phyloP scores from a whole-genome alignment of 2,113 vertebrate species.

The Noturus placidus region DNA sequence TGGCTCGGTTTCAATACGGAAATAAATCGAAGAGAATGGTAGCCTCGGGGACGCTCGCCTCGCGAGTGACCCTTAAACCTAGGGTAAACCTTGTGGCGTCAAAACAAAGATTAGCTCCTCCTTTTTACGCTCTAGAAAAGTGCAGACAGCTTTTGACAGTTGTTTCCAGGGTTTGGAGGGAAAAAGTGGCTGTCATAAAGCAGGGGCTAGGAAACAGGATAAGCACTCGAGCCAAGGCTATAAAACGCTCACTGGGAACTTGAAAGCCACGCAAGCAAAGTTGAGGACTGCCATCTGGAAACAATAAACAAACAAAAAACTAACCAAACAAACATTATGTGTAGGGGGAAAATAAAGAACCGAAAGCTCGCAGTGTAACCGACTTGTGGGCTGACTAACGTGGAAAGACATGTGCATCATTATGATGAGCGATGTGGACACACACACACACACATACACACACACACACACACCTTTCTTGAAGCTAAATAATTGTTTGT shows the following conservation, averaged over 20 bases:
- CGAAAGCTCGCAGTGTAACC: conserved; percentile 37
- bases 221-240: conserved; percentile 77
- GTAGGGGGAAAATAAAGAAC: not conserved
- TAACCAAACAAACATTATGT: conserved; percentile 74
- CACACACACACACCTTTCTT: conserved; percentile 51
- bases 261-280: conserved; percentile 80
- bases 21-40: conserved; percentile 37
- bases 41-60: conserved; percentile 41
- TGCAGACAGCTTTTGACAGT: conserved; percentile 70
- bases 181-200: conserved; percentile 76
- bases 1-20: conserved; percentile 26
- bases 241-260: conserved; percentile 80
- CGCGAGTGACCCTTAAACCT: conserved; percentile 50
- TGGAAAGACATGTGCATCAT: conserved; percentile 63
- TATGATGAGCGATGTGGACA: conserved; percentile 63
- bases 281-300: conserved; percentile 82
- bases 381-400: conserved; percentile 17
- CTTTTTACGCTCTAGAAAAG: conserved; percentile 38
- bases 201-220: conserved; percentile 76
- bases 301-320: conserved; percentile 83
- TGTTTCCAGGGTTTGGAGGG: conserved; percentile 71
- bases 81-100: conserved; percentile 48
- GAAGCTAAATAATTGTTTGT: conserved; percentile 64
- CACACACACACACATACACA: not conserved
- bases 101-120: conserved; percentile 49